Percentiles rank a stretch among this genome's conserved stretches.
These are phyloP conservation scores for Sarcophaga subvicina DNA, from an alignment of 2,888 invertebrate species.

Conservation along the genomic window DNA sequence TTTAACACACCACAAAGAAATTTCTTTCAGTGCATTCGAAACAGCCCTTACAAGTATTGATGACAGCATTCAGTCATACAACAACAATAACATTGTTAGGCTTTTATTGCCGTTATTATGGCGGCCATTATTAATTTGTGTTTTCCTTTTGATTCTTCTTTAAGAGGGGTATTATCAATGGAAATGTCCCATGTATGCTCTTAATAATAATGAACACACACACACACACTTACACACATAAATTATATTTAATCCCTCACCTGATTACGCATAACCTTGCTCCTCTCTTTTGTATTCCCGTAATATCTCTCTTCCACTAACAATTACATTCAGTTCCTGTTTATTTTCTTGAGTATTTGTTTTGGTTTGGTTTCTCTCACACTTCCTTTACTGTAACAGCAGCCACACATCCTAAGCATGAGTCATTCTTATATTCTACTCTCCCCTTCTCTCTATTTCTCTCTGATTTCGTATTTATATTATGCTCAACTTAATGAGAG, in stretches of 20 bases:
- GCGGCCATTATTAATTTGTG: not conserved
- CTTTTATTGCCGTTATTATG: not conserved
- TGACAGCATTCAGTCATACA: too few species aligned
- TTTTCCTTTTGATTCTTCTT: not conserved
- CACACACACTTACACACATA: too few species aligned
- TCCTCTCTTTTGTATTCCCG: too few species aligned
- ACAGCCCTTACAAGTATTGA: not conserved
- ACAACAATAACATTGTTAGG: not conserved
- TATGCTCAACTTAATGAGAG: constrained; percentile 31
- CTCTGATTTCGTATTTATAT: not conserved
- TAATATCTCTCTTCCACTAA: too few species aligned
- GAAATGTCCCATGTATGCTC: too few species aligned
- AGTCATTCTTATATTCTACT: not conserved
- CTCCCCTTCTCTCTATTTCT: not conserved
- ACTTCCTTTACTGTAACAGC: not conserved
- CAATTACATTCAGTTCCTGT: too few species aligned
- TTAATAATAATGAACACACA: too few species aligned
- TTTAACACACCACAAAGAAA: not conserved
- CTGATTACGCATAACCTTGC: too few species aligned
- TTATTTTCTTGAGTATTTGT: too few species aligned
- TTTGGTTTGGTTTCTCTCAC: constrained; percentile 4
- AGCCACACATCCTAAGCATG: not conserved
- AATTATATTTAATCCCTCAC: too few species aligned
- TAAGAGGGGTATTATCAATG: too few species aligned
- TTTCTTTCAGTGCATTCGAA: not conserved